A percentile compares a stretch with the other conserved stretches of the same genome.
These are phyloP conservation scores for Pyrrhosoma nymphula DNA, from an alignment of 2,888 invertebrate species.

Conservation along the genomic window DNA sequence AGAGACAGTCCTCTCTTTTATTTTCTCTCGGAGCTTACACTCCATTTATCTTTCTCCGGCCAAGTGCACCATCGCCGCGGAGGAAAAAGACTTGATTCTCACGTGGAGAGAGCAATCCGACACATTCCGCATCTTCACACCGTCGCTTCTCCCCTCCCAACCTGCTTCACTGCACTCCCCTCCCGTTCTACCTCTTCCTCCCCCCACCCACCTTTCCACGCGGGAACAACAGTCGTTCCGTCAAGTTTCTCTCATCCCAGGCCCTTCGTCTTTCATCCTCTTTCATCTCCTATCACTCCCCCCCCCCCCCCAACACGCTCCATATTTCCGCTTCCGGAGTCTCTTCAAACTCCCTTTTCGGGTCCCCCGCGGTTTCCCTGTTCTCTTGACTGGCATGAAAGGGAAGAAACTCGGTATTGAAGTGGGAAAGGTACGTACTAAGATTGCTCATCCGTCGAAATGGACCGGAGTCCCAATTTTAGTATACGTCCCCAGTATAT, in stretches of 20 bases:
- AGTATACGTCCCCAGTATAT: no score
- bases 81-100: constrained; percentile 29
- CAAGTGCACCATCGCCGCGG: constrained; percentile 8
- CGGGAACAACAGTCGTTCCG: neutral
- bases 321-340: neutral
- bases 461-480: neutral
- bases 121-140: constrained; percentile 20
- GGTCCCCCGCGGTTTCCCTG: neutral
- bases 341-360: neutral
- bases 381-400: neutral
- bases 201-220: neutral
- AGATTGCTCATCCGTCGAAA: neutral
- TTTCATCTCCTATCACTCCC: neutral
- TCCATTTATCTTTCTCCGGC: constrained; percentile 24
- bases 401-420: neutral
- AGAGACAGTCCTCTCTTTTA: neutral
- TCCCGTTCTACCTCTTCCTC: neutral
- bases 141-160: neutral
- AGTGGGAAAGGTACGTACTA: neutral
- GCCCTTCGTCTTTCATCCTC: neutral
- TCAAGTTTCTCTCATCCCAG: neutral
- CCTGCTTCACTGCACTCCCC: neutral
- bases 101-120: constrained; percentile 13
- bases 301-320: neutral
- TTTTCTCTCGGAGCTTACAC: neutral